phyloP scores from a whole-genome alignment of 30 jellyfish, hydroid and myxozoan genomes.

The Chrysaora quinquecirrha region DNA sequence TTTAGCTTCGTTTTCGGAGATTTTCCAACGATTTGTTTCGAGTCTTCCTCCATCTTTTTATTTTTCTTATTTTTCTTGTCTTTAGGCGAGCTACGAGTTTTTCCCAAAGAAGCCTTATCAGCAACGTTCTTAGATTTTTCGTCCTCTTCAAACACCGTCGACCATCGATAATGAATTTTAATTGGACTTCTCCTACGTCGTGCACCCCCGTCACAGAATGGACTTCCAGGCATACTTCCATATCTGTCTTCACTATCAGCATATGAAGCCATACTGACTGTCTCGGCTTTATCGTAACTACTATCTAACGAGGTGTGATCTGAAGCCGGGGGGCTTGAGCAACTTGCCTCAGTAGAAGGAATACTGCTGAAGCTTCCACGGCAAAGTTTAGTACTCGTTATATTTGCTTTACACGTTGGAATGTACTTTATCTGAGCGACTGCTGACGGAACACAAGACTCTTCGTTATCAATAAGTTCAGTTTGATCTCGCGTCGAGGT shows the following conservation, averaged over 20 bases:
- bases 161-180: slow-evolving; percentile 92
- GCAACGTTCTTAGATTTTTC: slow-evolving; percentile 63
- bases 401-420: slow-evolving; percentile 68
- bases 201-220: slow-evolving; percentile 34
- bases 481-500: neutral
- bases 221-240: slow-evolving; percentile 40
- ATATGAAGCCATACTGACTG: slow-evolving; percentile 83
- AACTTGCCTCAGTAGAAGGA: slow-evolving; percentile 54
- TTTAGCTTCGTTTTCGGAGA: slow-evolving; percentile 7
- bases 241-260: slow-evolving; percentile 79
- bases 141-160: slow-evolving; percentile 97
- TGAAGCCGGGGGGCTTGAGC: slow-evolving; percentile 47
- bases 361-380: slow-evolving; percentile 76
- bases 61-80: slow-evolving; percentile 24
- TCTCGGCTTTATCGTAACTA: slow-evolving; percentile 81
- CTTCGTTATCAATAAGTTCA: slow-evolving; percentile 24
- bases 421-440: slow-evolving; percentile 61
- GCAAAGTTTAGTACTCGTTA: slow-evolving; percentile 68
- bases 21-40: slow-evolving; percentile 28
- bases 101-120: slow-evolving; percentile 27
- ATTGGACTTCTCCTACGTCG: slow-evolving; percentile 88
- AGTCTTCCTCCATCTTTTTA: slow-evolving; percentile 29
- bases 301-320: slow-evolving; percentile 17
- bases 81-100: neutral
- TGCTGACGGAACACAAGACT: slow-evolving; percentile 36